Evolutionary conservation across 2,888 invertebrate species (phyloP), one percentile per base, ranked within the genome.

Genomic region (Gnatocerus cornutus): DNA sequence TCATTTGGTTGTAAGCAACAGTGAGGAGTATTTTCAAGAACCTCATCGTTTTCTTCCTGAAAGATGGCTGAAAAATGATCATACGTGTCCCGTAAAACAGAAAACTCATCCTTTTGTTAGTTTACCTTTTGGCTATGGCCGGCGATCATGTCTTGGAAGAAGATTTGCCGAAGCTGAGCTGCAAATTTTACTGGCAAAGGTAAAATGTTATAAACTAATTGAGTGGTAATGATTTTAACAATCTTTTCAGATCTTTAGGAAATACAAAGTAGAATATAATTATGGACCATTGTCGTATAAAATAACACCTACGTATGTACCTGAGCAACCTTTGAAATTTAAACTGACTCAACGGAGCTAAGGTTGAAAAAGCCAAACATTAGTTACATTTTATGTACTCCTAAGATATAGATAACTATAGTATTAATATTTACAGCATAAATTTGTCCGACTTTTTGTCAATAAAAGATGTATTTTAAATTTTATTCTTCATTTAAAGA

Each of bases 151-250:
- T 83, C 87, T 93, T 77, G 94, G 94, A 53, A 89, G 92, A 77
- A 86, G 94, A 79, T 93, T 94, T 83, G 94, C 94, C 12, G 94
- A 94, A 85, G 91, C 91, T 55, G 94, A 94, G 84, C 84, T 94
- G 76, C 91, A 92, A 78, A 89, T 92, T 72, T 83, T 93, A 76
- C 81, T 93, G 50, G 90, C 92, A n/a, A 92, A 92, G 89, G 92
- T 92, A 33, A 33, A 6, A n/a, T 33, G 33, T 29, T 29, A 29
- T 5, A 5, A 29, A 7, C 4, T 29, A 29, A 29, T 29, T 29
- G 4, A 37, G n/a, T 37, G 1, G 10, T 16, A 61, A 29, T 50
- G n/a, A n/a, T 21, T 21, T 1, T 21, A 21, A 21, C 21, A 1
- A 21, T 4, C 21, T 4, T 61, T 87, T 73, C 86, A 93, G 93